Conservation (phyloP, 2,113 vertebrate species). For the Panurus biarmicus region DNA sequence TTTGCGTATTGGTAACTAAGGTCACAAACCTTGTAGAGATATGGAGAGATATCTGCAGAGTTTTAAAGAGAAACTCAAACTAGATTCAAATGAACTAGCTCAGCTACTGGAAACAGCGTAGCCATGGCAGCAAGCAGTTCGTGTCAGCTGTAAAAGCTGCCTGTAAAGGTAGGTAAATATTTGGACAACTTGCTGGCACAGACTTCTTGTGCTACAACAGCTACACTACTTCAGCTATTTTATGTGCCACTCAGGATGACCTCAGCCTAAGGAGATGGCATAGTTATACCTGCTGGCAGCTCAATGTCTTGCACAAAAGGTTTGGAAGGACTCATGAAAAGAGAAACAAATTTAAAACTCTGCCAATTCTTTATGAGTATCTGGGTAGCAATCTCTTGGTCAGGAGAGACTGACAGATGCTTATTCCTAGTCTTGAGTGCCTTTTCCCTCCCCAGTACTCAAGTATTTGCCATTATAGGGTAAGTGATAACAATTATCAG, state of each 20-base stretch:
- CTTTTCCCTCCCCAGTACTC: background rate
- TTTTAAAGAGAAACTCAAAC: background rate
- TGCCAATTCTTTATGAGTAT: background rate
- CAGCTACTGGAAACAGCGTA: background rate
- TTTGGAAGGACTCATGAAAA: background rate
- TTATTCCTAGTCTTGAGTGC: background rate
- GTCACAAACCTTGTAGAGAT: background rate
- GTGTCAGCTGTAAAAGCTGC: background rate
- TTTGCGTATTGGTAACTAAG: background rate
- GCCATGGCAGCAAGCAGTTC: slow-evolving; percentile 13
- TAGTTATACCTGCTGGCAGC: background rate
- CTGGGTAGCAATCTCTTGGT: background rate
- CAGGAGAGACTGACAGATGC: background rate
- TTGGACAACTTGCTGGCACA: slow-evolving; percentile 40
- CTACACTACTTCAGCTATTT: background rate
- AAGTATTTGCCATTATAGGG: background rate
- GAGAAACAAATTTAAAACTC: background rate
- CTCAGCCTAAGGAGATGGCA: background rate
- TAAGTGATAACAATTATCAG: background rate
- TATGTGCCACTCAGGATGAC: background rate
- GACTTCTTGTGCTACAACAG: background rate
- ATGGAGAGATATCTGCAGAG: background rate
- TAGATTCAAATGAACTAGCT: background rate
- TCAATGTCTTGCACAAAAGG: background rate
- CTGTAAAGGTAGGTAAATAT: slow-evolving; percentile 43